Evolutionary conservation across 2,888 invertebrate genomes (phyloP).

Genomic region (Aphidoletes aphidimyza): DNA sequence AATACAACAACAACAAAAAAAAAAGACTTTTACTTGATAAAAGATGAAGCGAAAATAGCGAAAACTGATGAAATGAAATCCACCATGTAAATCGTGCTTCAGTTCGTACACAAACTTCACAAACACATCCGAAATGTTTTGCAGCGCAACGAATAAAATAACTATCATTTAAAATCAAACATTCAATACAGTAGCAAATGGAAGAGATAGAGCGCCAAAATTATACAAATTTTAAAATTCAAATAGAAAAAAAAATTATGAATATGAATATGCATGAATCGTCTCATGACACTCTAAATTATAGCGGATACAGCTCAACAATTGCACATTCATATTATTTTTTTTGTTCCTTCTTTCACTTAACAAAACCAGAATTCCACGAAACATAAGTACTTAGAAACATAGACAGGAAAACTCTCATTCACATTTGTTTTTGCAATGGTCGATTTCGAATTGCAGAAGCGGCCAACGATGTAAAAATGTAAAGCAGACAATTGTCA

Average conservation of each 20-base stretch:
- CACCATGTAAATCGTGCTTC: neutral
- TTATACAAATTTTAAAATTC: neutral
- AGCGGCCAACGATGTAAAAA: slow-evolving; percentile 16
- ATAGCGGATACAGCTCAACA: neutral
- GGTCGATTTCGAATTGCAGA: neutral
- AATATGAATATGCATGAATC: neutral
- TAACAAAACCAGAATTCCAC: neutral
- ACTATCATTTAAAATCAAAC: neutral
- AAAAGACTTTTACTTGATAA: slow-evolving; percentile 50
- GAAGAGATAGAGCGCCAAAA: neutral
- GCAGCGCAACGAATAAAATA: neutral
- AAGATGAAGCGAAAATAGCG: neutral
- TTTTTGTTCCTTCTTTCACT: neutral
- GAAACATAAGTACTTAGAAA: slow-evolving; percentile 23
- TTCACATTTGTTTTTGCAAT: neutral
- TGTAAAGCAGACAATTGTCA: neutral
- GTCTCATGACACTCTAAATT: neutral
- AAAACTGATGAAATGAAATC: neutral
- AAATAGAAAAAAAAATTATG: neutral
- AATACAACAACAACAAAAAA: too few species aligned
- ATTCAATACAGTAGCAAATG: neutral
- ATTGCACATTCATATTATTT: neutral
- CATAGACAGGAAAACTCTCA: slow-evolving; percentile 2
- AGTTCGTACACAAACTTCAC: too few species aligned
- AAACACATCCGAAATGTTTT: neutral